Evolutionary conservation across 2,113 vertebrate genomes (phyloP), one percentile per base, ranked within the genome.

Genomic region (Pogona vitticeps): DNA sequence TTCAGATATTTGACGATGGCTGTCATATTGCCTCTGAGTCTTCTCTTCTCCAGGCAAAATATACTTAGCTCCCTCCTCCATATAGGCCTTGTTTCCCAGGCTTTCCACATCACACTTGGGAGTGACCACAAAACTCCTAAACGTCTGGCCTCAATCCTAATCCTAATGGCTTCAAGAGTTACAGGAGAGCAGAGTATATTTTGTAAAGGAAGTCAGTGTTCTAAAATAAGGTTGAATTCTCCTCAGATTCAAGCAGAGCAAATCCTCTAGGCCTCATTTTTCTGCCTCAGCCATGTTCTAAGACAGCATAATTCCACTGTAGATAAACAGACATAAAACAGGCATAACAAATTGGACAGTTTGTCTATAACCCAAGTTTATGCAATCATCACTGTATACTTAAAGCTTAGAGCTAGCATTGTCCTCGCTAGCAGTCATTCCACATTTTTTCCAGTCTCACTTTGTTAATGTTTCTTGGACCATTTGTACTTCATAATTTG

Each of bases 351-450:
- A n/a, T 56, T 70, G 63, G 72, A 68, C 63, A 77, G 46, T 68
- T 85, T 52, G 42, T n/a, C 42, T 56, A 82, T 76, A 82, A 52
- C n/a, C 21, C 56, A 93, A 90, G 87, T 46, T 88, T 1, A 86
- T n/a, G 42, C 2, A 73, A 20, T 42, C 23, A 80, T 89, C 12
- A 18, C 67, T 31, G 15, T 88, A 84, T 21, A 65, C 28, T 83
- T 88, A 84, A 86, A 80, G 77, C 17, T 92, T 80, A 84, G 3
- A 78, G 67, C 72, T 90, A 71, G 76, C 83, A 71, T 88, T 70
- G 63, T 76, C 72, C 40, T 76, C 42, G 67, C 6, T 31, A 76
- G 38, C 38, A 84, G 38, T 23, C 38, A 76, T 26, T 42, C 40
- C 59, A n/a, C 38, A 63, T 40, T 21, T 52, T 81, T 72, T 33